These are phyloP conservation scores for Sminthurides aquaticus DNA, from an alignment of 2,888 invertebrate genomes.

Conservation along the genomic window DNA sequence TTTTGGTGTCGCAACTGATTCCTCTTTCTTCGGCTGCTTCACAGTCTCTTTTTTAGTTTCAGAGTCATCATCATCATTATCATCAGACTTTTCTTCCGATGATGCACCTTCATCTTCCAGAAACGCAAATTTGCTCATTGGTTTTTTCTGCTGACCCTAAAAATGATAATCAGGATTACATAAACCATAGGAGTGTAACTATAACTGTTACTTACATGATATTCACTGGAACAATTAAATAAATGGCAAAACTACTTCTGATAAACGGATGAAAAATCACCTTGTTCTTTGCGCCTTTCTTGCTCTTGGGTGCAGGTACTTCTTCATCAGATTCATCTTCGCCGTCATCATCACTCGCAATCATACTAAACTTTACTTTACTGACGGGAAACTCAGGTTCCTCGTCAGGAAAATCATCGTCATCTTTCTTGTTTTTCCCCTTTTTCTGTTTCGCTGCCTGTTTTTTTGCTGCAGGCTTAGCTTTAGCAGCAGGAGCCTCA, in stretches of 20 bases:
- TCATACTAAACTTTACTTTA: not conserved
- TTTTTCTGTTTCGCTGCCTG: constrained; percentile 11
- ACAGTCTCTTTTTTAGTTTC: constrained; percentile 23
- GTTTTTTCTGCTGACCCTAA: no score
- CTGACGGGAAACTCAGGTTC: not conserved
- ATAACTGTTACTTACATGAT: not conserved
- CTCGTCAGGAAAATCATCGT: constrained; percentile 8
- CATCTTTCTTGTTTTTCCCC: not conserved
- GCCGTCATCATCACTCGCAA: constrained; percentile 1
- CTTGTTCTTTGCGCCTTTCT: constrained; percentile 6
- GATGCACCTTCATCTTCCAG: not conserved
- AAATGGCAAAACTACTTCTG: no score
- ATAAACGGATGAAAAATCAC: not conserved
- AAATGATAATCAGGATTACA: no score
- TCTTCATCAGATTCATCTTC: not conserved
- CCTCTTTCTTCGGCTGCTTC: constrained; percentile 33
- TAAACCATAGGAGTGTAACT: not conserved
- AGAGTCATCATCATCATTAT: constrained; percentile 12
- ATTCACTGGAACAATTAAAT: no score
- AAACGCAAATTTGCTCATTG: constrained; percentile 1
- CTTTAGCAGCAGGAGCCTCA: not conserved
- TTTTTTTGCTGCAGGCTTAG: constrained; percentile 12
- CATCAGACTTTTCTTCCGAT: constrained; percentile 3
- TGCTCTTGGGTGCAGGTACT: not conserved
- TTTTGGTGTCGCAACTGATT: constrained; percentile 10